phyloP scores from a whole-genome alignment of 2,797 vertebrate genomes.

The Erithacus rubecula region DNA sequence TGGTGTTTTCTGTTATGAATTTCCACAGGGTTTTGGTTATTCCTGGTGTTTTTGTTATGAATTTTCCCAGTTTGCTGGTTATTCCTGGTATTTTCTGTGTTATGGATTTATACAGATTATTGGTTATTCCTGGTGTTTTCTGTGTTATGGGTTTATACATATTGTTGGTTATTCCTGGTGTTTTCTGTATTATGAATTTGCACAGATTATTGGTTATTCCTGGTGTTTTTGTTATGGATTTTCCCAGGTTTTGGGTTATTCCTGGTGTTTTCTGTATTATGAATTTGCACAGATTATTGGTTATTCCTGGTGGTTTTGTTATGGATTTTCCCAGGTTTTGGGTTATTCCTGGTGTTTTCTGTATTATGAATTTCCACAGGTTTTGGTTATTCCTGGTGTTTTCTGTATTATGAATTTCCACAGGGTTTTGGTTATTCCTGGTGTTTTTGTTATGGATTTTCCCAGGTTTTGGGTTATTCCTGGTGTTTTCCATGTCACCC shows the following conservation, averaged over 20 bases:
- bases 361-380: accelerated
- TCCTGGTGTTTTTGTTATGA: accelerated
- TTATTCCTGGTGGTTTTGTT: no score
- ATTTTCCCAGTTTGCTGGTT: neutral
- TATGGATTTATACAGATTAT: neutral
- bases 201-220: no score
- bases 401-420: neutral
- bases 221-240: no score
- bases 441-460: accelerated
- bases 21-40: neutral
- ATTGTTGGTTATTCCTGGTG: no score
- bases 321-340: neutral
- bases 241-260: no score
- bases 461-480: neutral
- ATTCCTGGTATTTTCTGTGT: accelerated
- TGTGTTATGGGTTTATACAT: no score
- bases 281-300: no score
- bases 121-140: neutral
- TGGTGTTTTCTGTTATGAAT: accelerated
- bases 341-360: no score
- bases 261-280: no score
- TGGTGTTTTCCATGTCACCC: accelerated
- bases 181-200: no score
- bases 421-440: accelerated
- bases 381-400: neutral